Conservation (phyloP, 2,888 invertebrate genomes). For the Phyllotreta cruciferae region DNA sequence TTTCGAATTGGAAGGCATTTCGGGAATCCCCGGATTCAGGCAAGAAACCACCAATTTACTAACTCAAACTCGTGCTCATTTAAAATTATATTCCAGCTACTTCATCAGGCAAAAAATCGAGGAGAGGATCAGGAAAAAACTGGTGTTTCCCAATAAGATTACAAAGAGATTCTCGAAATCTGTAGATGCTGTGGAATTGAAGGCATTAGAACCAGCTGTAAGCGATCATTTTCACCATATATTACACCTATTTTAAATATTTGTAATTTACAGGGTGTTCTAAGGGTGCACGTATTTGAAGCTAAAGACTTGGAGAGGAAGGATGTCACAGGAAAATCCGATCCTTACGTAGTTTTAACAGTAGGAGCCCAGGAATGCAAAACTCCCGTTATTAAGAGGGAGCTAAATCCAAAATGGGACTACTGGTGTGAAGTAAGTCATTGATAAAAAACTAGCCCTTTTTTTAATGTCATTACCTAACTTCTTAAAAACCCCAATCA, state of each 20-base stretch:
- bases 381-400: constrained; percentile 90
- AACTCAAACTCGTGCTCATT: too few species aligned
- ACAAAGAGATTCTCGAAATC: constrained; percentile 84
- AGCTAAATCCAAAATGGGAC: constrained; percentile 94
- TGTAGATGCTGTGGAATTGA: constrained; percentile 78
- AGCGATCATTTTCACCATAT: constrained; percentile 36
- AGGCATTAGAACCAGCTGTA: constrained; percentile 91
- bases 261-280: constrained; percentile 75
- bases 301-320: constrained; percentile 94
- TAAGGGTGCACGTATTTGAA: constrained; percentile 90
- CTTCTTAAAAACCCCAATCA: too few species aligned
- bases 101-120: constrained; percentile 51
- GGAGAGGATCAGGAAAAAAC: constrained; percentile 63
- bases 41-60: constrained; percentile 51
- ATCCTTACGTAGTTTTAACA: constrained; percentile 89
- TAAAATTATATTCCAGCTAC: constrained; percentile 41
- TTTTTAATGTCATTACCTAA: too few species aligned
- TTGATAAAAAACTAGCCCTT: constrained; percentile 2
- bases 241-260: neutral
- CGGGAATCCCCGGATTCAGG: constrained; percentile 94
- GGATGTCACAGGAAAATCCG: constrained; percentile 93
- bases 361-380: constrained; percentile 92
- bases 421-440: constrained; percentile 90
- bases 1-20: constrained; percentile 93
- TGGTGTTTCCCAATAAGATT: constrained; percentile 94